Base-by-base conservation (phyloP, 2,888 invertebrate genomes). In the Andrena marginata region DNA sequence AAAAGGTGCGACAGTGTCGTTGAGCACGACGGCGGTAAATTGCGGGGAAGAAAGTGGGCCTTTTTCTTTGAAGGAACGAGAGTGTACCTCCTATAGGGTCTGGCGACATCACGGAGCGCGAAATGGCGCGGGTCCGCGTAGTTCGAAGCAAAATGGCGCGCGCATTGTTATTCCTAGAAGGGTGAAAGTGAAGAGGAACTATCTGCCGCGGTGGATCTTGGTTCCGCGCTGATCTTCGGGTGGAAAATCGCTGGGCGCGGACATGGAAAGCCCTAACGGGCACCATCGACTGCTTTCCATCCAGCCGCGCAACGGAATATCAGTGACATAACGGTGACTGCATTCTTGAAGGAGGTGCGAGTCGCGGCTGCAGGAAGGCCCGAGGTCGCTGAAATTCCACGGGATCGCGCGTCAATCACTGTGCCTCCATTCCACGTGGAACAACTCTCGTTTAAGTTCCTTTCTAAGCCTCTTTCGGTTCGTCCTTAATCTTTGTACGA, bases 291-390 rank as follows among this genome's bases (percentile, higher is more conserved):
- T 60, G 29, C 60, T 80, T 82, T 82, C 70, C 75, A 20, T 70
- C 75, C 65, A 23, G 56, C 23, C 56, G 16, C 4, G 71, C 79
- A 84, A 85, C 67, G 82, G 83, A 86, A 77, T 85, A 85, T 89
- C 87, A 89, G 89, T 91, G 89, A 90, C 87, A 89, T 90, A 91
- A 91, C 91, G 90, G 91, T 91, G 86, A 79, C 85, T 87, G 86
- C 89, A 91, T 91, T 91, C 90, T 87, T 75, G 23, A n/a, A 26
- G 60, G 74, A 81, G 78, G 73, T 64, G 83, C 83, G 67, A 79
- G 70, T 48, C 26, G 35, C 5, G n/a, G 26, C 59, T 42, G 42
- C 42, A 42, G 42, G 42, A 35, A 16, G 23, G 23, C 23, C 10
- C 10, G 10, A 10, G 23, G 56, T 23, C 56, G 23, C 23, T 56